Evolutionary conservation across 92 coral and sea anemone genomes (phyloP), one percentile per base, ranked within the genome.

Genomic region (Parazoanthus swiftii): DNA sequence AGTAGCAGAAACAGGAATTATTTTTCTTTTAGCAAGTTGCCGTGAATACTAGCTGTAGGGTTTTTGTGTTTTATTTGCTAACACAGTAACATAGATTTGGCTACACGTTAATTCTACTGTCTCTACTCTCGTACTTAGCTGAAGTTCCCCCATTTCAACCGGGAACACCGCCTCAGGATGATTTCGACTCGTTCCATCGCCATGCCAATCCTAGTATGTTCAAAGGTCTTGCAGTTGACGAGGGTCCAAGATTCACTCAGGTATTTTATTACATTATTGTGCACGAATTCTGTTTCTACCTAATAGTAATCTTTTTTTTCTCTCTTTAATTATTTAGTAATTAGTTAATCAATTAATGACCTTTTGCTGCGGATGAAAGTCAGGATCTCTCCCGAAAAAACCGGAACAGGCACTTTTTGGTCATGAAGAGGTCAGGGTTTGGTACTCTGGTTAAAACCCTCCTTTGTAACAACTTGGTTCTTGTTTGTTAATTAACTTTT

Each of bases 191-290:
- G 5, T 82, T 82, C 72, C 86, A 82, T 26, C 77, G 65, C 35
- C 79, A 84, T 5, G 87, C 87, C 15, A 84, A 84, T 33, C 87
- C 87, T 11, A 77, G 87, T 6, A 65, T 84, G 14, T 84, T 44
- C 59, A 84, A 71, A 26, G 87, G 79, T 6, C 78, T 70, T 4
- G 87, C 78, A n/a, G 87, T 84, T 33, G 87, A 84, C 5, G 87
- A 71, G 39, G 87, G 87, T 10, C 87, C 87, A 68, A 71, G 87
- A 84, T 84, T 70, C 39, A 43, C 87, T 38, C 87, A 71, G 87
- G 87, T 84, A 44, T 9, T 66, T 67, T 0, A 37, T 74, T 63
- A 26, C 21, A 36, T 38, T 18, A 20, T 76, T 5, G 42, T 74
- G 42, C 3, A 63, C 6, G 10, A 67, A 20, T 1, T 1, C 6